Base-by-base conservation (phyloP, 2,888 invertebrate genomes). In the Eupithecia abbreviata region DNA sequence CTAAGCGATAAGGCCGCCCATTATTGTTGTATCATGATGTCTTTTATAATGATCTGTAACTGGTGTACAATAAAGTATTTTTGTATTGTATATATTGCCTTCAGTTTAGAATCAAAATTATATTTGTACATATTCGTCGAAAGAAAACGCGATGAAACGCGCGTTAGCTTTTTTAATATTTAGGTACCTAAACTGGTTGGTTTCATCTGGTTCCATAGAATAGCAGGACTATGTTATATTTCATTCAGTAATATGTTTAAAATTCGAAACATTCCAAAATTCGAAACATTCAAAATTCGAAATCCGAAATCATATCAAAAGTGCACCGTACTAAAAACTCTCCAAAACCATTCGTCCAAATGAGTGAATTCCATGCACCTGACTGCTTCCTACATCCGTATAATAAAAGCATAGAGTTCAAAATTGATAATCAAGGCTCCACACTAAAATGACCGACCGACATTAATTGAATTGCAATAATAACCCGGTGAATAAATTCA, bases 391-490 rank as follows among this genome's bases (percentile, higher is more conserved):
- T 68, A 45, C 67, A 45, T 68, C 67, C 67, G 15, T 68, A 68
- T 18, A 4, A 45, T 68, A 45, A 49, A 47, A 18, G 30, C 18
- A 49, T 30, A 69, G 69, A 69, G 69, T 47, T 69, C 30, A 69
- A 47, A 69, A 69, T 69, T 45, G 18, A 49, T 12, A 18, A 49
- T 49, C 18, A 68, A 68, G 15, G 2, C 45, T 0, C 69, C 12
- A 42, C 13, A 66, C 66, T 69, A 69, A 69, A 47, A 47, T 69
- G 69, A 69, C 69, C 69, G 69, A 69, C 69, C 45, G 47, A 18
- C 89, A 90, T 92, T 94, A 94, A 94, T 94, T 95, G 93, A 94
- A 95, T 92, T 90, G 94, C 93, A 93, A 93, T 94, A 94, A 92
- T 93, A 93, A 92, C 89, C 85, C 89, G 84, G 85, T 85, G 89